These are phyloP conservation scores for Antheraea assamensis DNA, from an alignment of 2,888 invertebrate genomes.

Conservation along the genomic window DNA sequence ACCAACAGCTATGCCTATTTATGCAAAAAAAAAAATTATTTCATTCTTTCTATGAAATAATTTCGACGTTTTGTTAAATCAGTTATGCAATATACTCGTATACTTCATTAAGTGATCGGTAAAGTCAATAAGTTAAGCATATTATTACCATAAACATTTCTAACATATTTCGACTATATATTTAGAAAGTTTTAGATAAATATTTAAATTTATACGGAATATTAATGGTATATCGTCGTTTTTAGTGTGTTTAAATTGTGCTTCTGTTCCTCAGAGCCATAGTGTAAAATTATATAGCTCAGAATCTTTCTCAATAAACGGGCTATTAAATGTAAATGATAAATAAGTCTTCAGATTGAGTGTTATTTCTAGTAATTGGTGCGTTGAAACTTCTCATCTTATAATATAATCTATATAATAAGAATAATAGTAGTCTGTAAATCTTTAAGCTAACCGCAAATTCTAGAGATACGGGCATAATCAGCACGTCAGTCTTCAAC, in stretches of 20 bases:
- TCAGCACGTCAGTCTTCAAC: too few species aligned
- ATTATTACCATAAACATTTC: conserved; percentile 5
- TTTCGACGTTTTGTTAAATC: neutral
- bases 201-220: neutral
- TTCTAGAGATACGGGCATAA: too few species aligned
- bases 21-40: neutral
- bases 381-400: too few species aligned
- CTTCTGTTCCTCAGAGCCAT: neutral
- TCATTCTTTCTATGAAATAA: neutral
- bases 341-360: too few species aligned
- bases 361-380: too few species aligned
- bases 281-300: neutral
- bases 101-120: neutral
- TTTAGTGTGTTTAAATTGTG: neutral
- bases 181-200: conserved; percentile 9
- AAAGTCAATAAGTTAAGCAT: conserved; percentile 5
- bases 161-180: neutral
- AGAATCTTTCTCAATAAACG: too few species aligned
- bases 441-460: too few species aligned
- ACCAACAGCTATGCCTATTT: neutral
- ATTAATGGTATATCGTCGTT: neutral
- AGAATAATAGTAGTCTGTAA: too few species aligned
- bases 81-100: neutral
- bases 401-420: too few species aligned
- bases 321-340: too few species aligned